Evolutionary conservation across 2,113 vertebrate genomes (phyloP).

Genomic region (Polyodon spathula): DNA sequence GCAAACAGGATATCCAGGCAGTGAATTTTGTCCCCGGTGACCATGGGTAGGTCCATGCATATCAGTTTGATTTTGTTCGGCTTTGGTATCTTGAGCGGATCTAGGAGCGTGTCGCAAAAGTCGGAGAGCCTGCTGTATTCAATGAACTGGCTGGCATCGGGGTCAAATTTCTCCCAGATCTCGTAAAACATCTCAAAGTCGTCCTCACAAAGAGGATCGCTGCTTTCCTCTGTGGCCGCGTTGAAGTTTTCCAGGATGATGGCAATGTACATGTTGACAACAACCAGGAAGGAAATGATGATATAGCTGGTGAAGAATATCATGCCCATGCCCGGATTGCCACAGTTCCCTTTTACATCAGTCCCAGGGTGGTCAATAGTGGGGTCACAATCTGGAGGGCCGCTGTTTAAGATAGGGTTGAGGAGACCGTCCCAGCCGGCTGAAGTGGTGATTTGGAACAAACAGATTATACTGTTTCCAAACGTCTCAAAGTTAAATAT

Average conservation of each 20-base stretch:
- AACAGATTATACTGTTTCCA: constrained; percentile 89
- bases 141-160: constrained; percentile 74
- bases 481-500: constrained; percentile 98
- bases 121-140: constrained; percentile 75
- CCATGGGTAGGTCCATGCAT: constrained; percentile 84
- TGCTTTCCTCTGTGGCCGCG: constrained; percentile 87
- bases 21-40: constrained; percentile 86
- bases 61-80: constrained; percentile 82
- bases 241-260: constrained; percentile 98
- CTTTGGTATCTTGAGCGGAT: constrained; percentile 75
- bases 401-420: constrained; percentile 82
- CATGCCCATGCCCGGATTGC: constrained; percentile 79
- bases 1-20: constrained; percentile 87
- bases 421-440: constrained; percentile 90
- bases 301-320: constrained; percentile 96
- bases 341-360: constrained; percentile 70
- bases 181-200: constrained; percentile 98
- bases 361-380: constrained; percentile 76
- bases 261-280: constrained; percentile 98
- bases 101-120: constrained; percentile 81
- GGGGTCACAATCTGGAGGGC: constrained; percentile 82
- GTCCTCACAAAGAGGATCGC: constrained; percentile 82
- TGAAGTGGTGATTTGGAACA: constrained; percentile 92
- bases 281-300: constrained; percentile 89
- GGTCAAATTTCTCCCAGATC: constrained; percentile 90